Evolutionary conservation across 2,113 vertebrate genomes (phyloP).

Genomic region (Pollachius pollachius): DNA sequence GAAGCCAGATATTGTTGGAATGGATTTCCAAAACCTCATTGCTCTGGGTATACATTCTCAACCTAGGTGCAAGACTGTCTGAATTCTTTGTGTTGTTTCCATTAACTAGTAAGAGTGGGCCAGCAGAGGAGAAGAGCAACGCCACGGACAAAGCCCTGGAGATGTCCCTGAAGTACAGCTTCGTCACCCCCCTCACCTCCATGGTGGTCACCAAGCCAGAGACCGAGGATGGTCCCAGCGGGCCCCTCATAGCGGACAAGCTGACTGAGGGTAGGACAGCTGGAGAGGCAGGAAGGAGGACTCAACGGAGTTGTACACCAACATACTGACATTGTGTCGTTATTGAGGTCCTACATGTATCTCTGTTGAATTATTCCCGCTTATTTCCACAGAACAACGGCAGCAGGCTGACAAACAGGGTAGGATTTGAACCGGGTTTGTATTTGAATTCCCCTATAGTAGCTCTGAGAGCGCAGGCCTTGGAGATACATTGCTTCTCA

Average conservation of each 20-base stretch:
- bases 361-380: background rate
- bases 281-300: background rate
- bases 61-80: background rate
- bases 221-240: conserved; percentile 32
- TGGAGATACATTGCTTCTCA: background rate
- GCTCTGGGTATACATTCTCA: background rate
- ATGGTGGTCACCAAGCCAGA: conserved; percentile 90
- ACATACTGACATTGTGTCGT: background rate
- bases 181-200: conserved; percentile 90
- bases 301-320: background rate
- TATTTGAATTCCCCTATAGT: background rate
- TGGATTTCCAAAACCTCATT: too few relatives aligned
- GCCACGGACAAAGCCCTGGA: conserved; percentile 72
- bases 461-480: background rate
- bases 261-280: conserved; percentile 71
- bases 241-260: conserved; percentile 79
- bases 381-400: conserved; percentile 54
- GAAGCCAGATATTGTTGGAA: too few relatives aligned
- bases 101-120: conserved; percentile 69
- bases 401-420: conserved; percentile 31
- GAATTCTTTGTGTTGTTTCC: background rate
- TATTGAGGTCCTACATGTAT: background rate
- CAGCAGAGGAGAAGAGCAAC: conserved; percentile 58
- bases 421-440: conserved; percentile 7
- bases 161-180: conserved; percentile 83